Evolutionary conservation across 2,797 vertebrate species (phyloP), one percentile per base, ranked within the genome.

Genomic region (Halcyon leucocephala): DNA sequence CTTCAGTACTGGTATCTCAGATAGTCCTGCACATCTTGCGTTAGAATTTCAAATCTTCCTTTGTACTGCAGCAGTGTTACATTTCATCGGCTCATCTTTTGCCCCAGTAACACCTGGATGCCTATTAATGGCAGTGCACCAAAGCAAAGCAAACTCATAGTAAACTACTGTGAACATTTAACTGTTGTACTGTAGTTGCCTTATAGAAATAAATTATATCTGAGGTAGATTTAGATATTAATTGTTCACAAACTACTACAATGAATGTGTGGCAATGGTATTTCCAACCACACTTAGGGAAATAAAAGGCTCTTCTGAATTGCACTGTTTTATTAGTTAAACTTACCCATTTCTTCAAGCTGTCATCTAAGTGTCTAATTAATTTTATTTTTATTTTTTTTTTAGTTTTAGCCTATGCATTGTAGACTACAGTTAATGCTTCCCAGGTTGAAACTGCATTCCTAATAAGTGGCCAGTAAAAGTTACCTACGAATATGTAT

Each of bases 241-340:
- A 95, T 70, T 48, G 18, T 86, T 92, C 78, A 95, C 12, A 44
- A 62, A 49, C 64, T 76, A 92, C 95, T 98, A 98, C 98, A 83
- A 52, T 29, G 26, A 57, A 62, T 35, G 42, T 85, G 79, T 97
- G 92, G 95, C 26, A 51, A 78, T 67, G 86, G 84, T 60, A 90
- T 77, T 94, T 93, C 93, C 88, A 65, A 65, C 95, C 96, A 97
- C 42, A 62, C 65, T 66, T 82, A 93, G 82, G 55, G 55, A 90
- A 91, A 78, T 62, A 79, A 89, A 93, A 95, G 89, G 97, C 97
- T 97, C 97, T 96, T 97, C 98, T 93, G 90, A 97, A 97, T 96
- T 97, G 94, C 96, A 97, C 97, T 97, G 97, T 97, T 97, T 93
- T 88, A 93, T 96, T 89, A 97, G 77, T 78, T 46, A 51, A 65